Evolutionary conservation across 2,113 vertebrate species (phyloP).

Genomic region (Ahaetulla prasina): DNA sequence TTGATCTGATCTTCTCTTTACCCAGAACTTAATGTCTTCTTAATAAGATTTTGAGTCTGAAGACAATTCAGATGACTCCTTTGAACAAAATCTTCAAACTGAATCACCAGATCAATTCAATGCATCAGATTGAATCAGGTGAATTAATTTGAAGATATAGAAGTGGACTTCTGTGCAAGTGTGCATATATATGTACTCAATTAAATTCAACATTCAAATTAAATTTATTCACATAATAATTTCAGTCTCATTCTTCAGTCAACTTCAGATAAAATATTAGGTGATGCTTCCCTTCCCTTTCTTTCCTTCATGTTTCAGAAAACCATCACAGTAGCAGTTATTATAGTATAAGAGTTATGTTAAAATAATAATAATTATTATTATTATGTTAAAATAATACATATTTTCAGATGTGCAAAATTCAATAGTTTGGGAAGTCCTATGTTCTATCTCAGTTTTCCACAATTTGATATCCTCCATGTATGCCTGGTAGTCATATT

Average conservation of each 20-base stretch:
- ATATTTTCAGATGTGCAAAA: not conserved
- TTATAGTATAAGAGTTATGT: not conserved
- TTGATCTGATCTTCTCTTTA: not conserved
- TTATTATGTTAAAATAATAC: not conserved
- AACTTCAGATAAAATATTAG: not conserved
- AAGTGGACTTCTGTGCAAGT: not conserved
- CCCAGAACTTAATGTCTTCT: not conserved
- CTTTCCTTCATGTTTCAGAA: not conserved
- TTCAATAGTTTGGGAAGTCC: not conserved
- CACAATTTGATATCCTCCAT: not conserved
- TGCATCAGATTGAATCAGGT: not conserved
- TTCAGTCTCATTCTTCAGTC: not conserved
- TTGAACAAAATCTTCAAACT: not conserved
- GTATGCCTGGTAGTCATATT: not conserved
- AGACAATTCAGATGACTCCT: not conserved
- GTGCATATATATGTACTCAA: not conserved
- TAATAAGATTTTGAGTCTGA: not conserved
- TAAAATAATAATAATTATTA: not conserved
- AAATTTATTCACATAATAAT: not conserved
- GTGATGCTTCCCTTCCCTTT: not conserved
- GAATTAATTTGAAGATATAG: not conserved
- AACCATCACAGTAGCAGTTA: not conserved
- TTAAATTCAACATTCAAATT: not conserved
- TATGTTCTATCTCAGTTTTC: not conserved
- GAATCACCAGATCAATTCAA: not conserved